Evolutionary conservation across 2,888 invertebrate species (phyloP).

Genomic region (Cryptus viduatorius): DNA sequence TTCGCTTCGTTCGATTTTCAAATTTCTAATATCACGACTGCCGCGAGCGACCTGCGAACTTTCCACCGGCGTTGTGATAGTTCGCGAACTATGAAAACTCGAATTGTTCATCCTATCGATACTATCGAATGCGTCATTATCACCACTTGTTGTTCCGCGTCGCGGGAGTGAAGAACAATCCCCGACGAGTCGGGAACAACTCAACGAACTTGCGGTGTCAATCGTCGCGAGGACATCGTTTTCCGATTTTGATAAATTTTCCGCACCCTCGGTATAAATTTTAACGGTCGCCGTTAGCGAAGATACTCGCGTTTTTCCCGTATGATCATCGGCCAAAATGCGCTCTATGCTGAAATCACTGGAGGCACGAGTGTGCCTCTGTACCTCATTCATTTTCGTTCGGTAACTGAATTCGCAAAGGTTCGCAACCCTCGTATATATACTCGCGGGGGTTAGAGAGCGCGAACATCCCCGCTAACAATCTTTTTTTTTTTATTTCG

Average conservation of each 20-base stretch:
- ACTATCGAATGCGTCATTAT: background rate
- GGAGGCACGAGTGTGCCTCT: conserved; percentile 63
- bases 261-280: background rate
- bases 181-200: background rate
- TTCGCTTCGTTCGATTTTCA: conserved; percentile 65
- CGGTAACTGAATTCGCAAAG: conserved; percentile 73
- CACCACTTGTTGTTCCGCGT: background rate
- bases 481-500: conserved; percentile 40
- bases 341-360: conserved; percentile 81
- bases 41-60: background rate
- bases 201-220: background rate
- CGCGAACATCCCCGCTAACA: conserved; percentile 42
- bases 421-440: conserved; percentile 71
- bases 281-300: background rate
- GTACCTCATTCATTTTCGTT: conserved; percentile 77
- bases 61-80: background rate
- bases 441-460: conserved; percentile 41
- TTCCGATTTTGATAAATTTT: background rate
- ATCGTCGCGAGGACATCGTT: background rate
- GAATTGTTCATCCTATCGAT: background rate
- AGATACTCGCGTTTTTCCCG: conserved; percentile 30
- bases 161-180: background rate
- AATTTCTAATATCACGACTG: background rate
- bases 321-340: conserved; percentile 74
- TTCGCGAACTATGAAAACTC: background rate